A percentile compares a stretch with the other conserved stretches of the same genome.
These are phyloP conservation scores for Thera britannica DNA, from an alignment of 2,888 invertebrate genomes.

Conservation along the genomic window DNA sequence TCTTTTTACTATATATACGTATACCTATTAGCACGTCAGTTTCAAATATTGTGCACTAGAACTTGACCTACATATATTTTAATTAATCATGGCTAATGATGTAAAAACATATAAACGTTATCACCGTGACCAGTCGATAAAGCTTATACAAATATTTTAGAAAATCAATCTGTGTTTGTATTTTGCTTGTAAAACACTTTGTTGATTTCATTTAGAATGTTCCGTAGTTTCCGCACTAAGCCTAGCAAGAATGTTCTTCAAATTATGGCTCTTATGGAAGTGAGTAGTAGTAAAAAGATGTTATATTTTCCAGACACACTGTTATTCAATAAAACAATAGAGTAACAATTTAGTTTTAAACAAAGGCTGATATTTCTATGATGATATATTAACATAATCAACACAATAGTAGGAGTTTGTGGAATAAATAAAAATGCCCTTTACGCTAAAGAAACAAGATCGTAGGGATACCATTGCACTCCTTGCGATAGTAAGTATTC, in stretches of 20 bases:
- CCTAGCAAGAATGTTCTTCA: constrained; percentile 60
- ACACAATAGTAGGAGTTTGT: constrained; percentile 2
- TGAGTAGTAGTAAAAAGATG: constrained; percentile 46
- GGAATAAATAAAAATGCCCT: constrained; percentile 46
- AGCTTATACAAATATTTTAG: background rate
- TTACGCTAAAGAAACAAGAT: constrained; percentile 44
- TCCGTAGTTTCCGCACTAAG: constrained; percentile 57
- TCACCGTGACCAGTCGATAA: constrained; percentile 17
- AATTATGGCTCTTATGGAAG: constrained; percentile 57
- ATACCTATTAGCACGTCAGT: background rate
- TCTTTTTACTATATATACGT: background rate
- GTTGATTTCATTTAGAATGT: constrained; percentile 49
- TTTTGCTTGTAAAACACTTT: constrained; percentile 4
- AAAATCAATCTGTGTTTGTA: constrained; percentile 14
- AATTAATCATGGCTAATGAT: constrained; percentile 15
- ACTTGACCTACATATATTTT: constrained; percentile 11
- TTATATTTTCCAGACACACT: too few species aligned
- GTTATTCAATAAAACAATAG: too few species aligned
- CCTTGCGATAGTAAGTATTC: constrained; percentile 49
- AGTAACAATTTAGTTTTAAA: background rate
- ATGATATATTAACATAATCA: background rate
- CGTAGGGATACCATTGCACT: constrained; percentile 52
- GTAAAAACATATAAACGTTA: constrained; percentile 13
- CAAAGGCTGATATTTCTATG: constrained; percentile 36
- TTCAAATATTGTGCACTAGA: background rate